Percentiles rank a stretch among this genome's conserved stretches.
These are phyloP conservation scores for Argyrosomus regius DNA, from an alignment of 2,797 vertebrate genomes.

Conservation along the genomic window DNA sequence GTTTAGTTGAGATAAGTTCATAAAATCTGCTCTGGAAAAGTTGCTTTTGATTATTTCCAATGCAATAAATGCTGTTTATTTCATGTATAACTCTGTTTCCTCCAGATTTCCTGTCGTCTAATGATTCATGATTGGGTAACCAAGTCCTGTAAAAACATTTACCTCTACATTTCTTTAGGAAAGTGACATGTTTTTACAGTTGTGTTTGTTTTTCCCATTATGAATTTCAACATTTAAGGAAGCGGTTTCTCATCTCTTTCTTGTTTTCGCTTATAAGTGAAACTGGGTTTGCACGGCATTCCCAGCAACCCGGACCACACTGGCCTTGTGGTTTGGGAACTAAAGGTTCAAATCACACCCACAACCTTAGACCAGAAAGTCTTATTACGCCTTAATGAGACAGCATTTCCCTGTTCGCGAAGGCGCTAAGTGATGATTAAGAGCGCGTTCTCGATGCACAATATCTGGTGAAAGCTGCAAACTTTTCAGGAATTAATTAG, in stretches of 20 bases:
- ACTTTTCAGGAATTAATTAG: conserved; percentile 8
- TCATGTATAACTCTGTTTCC: neutral
- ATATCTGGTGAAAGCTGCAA: conserved; percentile 9
- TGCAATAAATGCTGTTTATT: neutral
- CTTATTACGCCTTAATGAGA: conserved; percentile 24
- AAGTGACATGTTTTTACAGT: conserved; percentile 6
- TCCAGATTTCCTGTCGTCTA: conserved; percentile 4
- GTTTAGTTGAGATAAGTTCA: neutral
- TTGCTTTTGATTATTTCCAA: neutral
- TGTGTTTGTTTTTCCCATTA: conserved; percentile 33
- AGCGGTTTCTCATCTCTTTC: conserved; percentile 9
- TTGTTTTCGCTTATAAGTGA: conserved; percentile 17
- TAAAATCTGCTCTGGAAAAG: neutral
- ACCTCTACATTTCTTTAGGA: neutral
- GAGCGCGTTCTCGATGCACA: neutral
- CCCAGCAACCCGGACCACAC: conserved; percentile 24
- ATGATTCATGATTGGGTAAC: conserved; percentile 16
- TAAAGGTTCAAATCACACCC: conserved; percentile 56
- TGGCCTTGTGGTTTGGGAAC: conserved; percentile 43
- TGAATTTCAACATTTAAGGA: conserved; percentile 10
- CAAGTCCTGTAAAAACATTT: conserved; percentile 10
- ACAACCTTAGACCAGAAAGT: conserved; percentile 21
- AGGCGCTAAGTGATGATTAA: conserved; percentile 19
- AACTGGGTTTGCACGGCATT: conserved; percentile 18
- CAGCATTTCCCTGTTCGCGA: neutral